Conservation (phyloP, 2,797 vertebrate genomes). For the Karalla daura region DNA sequence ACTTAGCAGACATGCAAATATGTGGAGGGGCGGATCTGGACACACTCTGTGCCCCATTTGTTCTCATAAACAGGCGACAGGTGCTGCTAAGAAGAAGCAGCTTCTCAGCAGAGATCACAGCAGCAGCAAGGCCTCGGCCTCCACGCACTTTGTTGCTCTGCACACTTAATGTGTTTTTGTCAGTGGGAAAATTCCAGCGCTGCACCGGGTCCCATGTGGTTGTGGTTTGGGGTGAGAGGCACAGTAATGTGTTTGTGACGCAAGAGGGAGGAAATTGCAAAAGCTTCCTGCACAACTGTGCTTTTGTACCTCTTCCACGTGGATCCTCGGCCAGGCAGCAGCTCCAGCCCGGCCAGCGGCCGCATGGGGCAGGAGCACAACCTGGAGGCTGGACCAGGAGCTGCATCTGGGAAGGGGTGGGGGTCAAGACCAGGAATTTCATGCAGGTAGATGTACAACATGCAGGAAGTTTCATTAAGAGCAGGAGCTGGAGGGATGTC, state of each 20-base stretch:
- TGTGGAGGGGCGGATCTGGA: neutral
- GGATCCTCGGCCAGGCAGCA: slow-evolving; percentile 50
- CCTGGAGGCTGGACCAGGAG: slow-evolving; percentile 28
- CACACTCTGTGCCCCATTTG: slow-evolving; percentile 29
- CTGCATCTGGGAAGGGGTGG: neutral
- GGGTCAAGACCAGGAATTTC: too few species aligned
- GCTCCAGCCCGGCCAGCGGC: slow-evolving; percentile 37
- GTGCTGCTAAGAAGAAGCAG: slow-evolving; percentile 62
- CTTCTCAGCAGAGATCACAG: slow-evolving; percentile 53
- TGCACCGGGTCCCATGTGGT: slow-evolving; percentile 80
- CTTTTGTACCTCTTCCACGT: slow-evolving; percentile 81
- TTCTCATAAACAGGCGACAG: slow-evolving; percentile 51
- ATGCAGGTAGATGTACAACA: neutral
- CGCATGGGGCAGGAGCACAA: slow-evolving; percentile 44
- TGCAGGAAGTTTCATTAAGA: neutral
- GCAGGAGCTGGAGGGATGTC: neutral
- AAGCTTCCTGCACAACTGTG: slow-evolving; percentile 83
- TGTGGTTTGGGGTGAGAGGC: slow-evolving; percentile 82
- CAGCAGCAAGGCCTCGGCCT: slow-evolving; percentile 6
- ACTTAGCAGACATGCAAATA: neutral
- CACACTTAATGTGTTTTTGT: slow-evolving; percentile 66
- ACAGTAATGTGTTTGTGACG: slow-evolving; percentile 79
- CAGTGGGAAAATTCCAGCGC: slow-evolving; percentile 77
- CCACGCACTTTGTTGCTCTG: slow-evolving; percentile 21
- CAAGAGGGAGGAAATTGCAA: slow-evolving; percentile 82